Evolutionary conservation across 2,888 invertebrate species (phyloP).

Genomic region (Ferrisia virgata): DNA sequence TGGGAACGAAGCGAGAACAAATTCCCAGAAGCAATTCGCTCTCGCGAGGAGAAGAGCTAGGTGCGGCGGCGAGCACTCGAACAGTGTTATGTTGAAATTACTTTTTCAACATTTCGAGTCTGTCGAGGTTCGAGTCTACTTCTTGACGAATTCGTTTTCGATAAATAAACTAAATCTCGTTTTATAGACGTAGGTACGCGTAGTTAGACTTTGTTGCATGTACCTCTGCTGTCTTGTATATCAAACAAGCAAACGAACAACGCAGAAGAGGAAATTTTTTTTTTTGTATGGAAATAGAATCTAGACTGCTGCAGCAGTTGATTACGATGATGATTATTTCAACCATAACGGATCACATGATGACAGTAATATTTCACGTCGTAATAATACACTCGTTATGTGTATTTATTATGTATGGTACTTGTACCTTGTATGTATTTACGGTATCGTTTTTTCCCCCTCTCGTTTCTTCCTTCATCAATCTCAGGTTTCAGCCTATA

Average conservation of each 20-base stretch:
- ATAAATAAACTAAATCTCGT: background rate
- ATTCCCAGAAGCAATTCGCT: background rate
- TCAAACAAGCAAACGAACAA: too few species aligned
- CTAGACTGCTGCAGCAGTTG: too few species aligned
- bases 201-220: too few species aligned
- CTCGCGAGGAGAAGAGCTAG: background rate
- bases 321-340: background rate
- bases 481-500: background rate
- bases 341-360: slow-evolving; percentile 2
- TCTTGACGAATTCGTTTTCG: background rate
- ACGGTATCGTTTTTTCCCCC: background rate
- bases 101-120: background rate
- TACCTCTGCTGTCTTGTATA: too few species aligned
- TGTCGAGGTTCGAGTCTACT: too few species aligned
- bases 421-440: background rate
- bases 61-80: background rate
- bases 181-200: background rate
- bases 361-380: slow-evolving; percentile 17
- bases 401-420: background rate
- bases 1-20: background rate
- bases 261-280: background rate
- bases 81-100: background rate
- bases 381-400: background rate
- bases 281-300: background rate
- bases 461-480: too few species aligned